Evolutionary conservation across 1,140 invertebrate species (phyloP).

Genomic region (Orchestia grillus): DNA sequence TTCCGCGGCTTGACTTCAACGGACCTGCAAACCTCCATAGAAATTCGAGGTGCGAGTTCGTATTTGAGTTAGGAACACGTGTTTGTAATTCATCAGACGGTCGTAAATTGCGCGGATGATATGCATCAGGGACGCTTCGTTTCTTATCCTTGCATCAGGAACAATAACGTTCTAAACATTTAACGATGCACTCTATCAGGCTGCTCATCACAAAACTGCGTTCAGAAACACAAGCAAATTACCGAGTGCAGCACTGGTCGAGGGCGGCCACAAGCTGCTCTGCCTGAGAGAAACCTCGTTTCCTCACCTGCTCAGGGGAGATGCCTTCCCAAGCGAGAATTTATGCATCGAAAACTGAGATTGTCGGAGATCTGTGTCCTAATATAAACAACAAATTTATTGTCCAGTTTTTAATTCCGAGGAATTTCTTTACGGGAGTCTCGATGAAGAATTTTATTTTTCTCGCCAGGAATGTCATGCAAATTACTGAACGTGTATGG

Average conservation of each 20-base stretch:
- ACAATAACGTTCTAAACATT: constrained; percentile 51
- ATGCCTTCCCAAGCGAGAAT: neutral
- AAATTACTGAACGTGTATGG: neutral
- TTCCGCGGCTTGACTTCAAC: neutral
- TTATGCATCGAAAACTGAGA: neutral
- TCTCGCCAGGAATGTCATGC: neutral
- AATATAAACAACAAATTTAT: neutral
- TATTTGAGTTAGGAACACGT: constrained; percentile 11
- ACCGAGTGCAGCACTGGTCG: neutral
- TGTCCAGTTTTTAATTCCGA: neutral
- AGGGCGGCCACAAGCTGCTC: neutral
- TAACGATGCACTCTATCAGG: constrained; percentile 29
- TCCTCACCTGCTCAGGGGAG: neutral
- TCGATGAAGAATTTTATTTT: neutral
- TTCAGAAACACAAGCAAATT: neutral
- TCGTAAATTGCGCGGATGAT: constrained; percentile 11
- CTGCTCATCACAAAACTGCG: constrained; percentile 21
- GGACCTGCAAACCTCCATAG: neutral
- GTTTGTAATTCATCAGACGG: constrained; percentile 47
- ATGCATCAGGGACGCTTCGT: constrained; percentile 28
- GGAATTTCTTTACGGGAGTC: neutral
- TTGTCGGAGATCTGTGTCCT: neutral
- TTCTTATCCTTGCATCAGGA: constrained; percentile 34
- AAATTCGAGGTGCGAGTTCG: constrained; percentile 1
- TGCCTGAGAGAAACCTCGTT: neutral